A percentile compares a stretch with the other conserved stretches of the same genome.
Evolutionary conservation across 1,140 invertebrate species (phyloP).

Genomic region (Alviniconcha marisindica): DNA sequence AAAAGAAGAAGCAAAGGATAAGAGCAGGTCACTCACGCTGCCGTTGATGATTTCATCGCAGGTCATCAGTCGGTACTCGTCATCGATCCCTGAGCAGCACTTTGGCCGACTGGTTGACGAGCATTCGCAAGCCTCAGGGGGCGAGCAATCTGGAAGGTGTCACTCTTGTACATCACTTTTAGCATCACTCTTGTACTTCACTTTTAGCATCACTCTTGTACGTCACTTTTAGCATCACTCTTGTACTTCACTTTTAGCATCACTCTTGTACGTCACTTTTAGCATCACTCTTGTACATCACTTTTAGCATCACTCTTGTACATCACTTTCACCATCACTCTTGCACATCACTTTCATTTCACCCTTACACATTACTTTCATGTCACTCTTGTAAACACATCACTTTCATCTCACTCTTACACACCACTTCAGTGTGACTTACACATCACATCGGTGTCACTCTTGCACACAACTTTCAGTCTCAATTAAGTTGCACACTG

Average conservation of each 20-base stretch:
- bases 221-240: not conserved
- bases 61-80: conserved; percentile 80
- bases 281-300: not conserved
- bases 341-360: too few relatives aligned
- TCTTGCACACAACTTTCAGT: too few relatives aligned
- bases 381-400: too few relatives aligned
- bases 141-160: conserved; percentile 55
- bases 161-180: not conserved
- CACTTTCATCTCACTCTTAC: too few relatives aligned
- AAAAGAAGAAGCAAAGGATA: not conserved
- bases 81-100: conserved; percentile 44
- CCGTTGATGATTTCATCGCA: conserved; percentile 99
- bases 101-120: conserved; percentile 37
- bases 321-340: not conserved
- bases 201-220: not conserved
- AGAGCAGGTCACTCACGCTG: conserved; percentile 72
- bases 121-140: conserved; percentile 56
- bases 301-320: not conserved
- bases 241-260: too few relatives aligned
- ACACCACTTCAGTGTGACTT: too few relatives aligned
- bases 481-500: too few relatives aligned
- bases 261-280: not conserved
- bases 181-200: not conserved
- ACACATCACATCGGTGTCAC: too few relatives aligned
- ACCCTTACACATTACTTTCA: too few relatives aligned